A percentile compares a stretch with the other conserved stretches of the same genome.
phyloP scores from a whole-genome alignment of 2,113 vertebrate species.

The Tetrax tetrax region DNA sequence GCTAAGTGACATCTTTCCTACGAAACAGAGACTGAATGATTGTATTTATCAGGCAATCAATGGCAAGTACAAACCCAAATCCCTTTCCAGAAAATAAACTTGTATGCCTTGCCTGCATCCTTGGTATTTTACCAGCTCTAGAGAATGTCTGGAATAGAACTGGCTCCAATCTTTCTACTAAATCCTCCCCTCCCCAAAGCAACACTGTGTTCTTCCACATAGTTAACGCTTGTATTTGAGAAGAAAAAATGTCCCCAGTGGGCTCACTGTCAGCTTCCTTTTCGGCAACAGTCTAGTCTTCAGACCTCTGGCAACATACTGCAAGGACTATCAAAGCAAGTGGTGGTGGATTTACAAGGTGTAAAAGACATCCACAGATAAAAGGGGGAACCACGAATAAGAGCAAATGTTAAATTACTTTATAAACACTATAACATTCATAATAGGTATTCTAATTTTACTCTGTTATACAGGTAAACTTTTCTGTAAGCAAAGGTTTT shows the following conservation, averaged over 20 bases:
- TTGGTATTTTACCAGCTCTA: neutral
- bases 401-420: neutral
- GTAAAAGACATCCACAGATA: neutral
- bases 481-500: neutral
- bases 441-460: neutral
- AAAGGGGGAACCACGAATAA: neutral
- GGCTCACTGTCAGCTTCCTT: constrained; percentile 4
- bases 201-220: neutral
- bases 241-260: constrained; percentile 12
- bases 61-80: neutral
- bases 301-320: neutral
- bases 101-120: fast-evolving
- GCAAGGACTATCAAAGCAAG: neutral
- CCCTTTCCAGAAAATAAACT: neutral
- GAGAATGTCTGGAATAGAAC: neutral
- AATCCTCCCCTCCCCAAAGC: neutral
- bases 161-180: neutral
- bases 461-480: neutral
- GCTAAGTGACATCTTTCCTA: neutral
- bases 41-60: neutral
- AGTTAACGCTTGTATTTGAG: neutral
- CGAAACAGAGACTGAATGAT: neutral
- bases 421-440: neutral
- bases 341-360: neutral
- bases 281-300: neutral